Conservation (phyloP, 2,888 invertebrate species). For the Pheosia gnoma region DNA sequence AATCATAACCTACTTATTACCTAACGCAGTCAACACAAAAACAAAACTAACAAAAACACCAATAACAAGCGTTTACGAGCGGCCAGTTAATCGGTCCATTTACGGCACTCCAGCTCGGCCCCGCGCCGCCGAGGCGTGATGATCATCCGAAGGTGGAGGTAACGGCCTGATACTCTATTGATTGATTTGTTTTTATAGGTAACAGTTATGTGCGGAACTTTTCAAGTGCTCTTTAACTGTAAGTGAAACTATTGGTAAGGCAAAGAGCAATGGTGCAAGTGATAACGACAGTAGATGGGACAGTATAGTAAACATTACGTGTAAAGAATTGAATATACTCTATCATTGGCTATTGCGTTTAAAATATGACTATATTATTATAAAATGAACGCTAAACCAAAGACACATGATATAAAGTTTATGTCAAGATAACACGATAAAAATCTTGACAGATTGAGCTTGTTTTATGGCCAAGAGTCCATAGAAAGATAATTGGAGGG, state of each 20-base stretch:
- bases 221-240: conserved; percentile 17
- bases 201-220: conserved; percentile 34
- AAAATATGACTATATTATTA: too few species aligned
- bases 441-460: too few species aligned
- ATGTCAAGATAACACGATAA: too few species aligned
- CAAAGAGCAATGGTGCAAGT: too few species aligned
- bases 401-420: too few species aligned
- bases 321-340: too few species aligned
- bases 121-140: conserved; percentile 23
- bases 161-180: conserved; percentile 48
- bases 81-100: conserved; percentile 61
- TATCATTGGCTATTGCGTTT: too few species aligned
- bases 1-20: conserved; percentile 5
- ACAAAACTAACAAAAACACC: conserved; percentile 21
- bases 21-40: conserved; percentile 12
- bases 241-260: neutral
- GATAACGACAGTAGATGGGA: too few species aligned
- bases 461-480: too few species aligned
- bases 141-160: conserved; percentile 39
- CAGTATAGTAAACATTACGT: too few species aligned
- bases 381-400: too few species aligned
- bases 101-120: conserved; percentile 50
- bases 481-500: too few species aligned
- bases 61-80: conserved; percentile 51
- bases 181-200: conserved; percentile 60